Evolutionary conservation across 2,888 invertebrate species (phyloP), one percentile per base, ranked within the genome.

Genomic region (Mesodorylaimus sp.): DNA sequence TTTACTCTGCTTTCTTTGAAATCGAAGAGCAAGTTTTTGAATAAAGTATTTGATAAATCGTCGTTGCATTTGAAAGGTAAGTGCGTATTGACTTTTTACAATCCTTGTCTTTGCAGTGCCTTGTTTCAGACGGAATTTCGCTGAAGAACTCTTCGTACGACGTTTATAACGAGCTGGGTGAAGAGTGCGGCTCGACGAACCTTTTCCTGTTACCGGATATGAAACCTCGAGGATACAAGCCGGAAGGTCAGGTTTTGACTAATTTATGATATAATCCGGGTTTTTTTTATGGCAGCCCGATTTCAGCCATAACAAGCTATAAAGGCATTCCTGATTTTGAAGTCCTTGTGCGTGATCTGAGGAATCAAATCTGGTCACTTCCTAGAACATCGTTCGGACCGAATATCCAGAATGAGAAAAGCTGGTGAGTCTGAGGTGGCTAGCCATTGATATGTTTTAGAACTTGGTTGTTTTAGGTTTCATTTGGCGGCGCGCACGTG

Each of bases 401-500:
- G n/a, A 5, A 45, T 7, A 26, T 43, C 13, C 10, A 3, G 3
- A 25, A 32, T 23, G 48, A 48, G 46, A 48, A 48, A 21, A 23
- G 5, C 25, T 48, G 48, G 45, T 25, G 7, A 13, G 24, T 45
- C 13, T 13, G 13, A 36, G n/a, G 36, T n/a, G 36, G n/a, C n/a
- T 13, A 13, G 13, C 36, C n/a, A 36, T 36, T 36, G 36, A 36
- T 36, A n/a, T 36, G 36, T 36, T 13, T 36, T 13, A 38, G 44
- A 3, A 16, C 38, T 41, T 54, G 53, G 36, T 42, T 42, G 26
- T 59, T 54, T 45, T 54, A 74, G 76, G 76, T 77, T 80, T 19
- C 42, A 45, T 3, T 53, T 44, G 25, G 53, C 53, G 13, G 25
- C 47, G 19, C 48, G 48, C 7, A 80, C 81, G 1, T 83, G 83